Conservation (phyloP, 2,797 vertebrate species). For the Rallus crepitans region DNA sequence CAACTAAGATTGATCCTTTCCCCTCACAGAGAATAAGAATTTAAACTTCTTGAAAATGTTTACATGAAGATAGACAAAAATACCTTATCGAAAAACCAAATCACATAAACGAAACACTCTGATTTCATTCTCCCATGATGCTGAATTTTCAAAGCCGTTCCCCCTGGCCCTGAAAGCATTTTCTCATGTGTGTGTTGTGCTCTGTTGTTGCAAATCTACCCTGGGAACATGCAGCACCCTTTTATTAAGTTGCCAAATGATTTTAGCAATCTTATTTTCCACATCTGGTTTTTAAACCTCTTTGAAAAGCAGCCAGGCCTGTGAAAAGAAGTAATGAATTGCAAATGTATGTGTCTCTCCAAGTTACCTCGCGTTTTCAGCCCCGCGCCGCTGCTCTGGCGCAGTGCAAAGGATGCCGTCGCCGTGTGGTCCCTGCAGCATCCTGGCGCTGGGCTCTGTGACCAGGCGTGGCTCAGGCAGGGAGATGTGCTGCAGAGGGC, state of each 20-base stretch:
- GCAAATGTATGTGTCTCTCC: constrained; percentile 11
- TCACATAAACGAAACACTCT: neutral
- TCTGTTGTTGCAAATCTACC: constrained; percentile 32
- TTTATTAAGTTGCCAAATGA: constrained; percentile 65
- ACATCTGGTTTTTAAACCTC: constrained; percentile 65
- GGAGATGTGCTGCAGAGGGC: neutral
- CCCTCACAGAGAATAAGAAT: neutral
- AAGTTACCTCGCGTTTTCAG: constrained; percentile 28
- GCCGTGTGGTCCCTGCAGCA: constrained; percentile 8
- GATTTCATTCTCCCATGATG: neutral
- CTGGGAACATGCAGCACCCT: constrained; percentile 31
- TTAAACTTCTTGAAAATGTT: neutral
- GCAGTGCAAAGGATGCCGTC: neutral
- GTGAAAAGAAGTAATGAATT: constrained; percentile 57
- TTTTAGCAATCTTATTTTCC: constrained; percentile 56
- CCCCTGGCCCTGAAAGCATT: constrained; percentile 11
- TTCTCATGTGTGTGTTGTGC: constrained; percentile 36
- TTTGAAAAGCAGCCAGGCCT: constrained; percentile 57
- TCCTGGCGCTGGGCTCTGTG: rapidly evolving
- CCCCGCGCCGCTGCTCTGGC: constrained; percentile 33
- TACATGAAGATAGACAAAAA: constrained; percentile 6
- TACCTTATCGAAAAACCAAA: neutral
- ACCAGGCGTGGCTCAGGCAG: neutral
- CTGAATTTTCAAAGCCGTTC: constrained; percentile 19
- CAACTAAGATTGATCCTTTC: neutral